Percentiles rank a stretch among this genome's conserved stretches.
These are phyloP conservation scores for Lysandra bellargus DNA, from an alignment of 2,888 invertebrate species.

Conservation along the genomic window DNA sequence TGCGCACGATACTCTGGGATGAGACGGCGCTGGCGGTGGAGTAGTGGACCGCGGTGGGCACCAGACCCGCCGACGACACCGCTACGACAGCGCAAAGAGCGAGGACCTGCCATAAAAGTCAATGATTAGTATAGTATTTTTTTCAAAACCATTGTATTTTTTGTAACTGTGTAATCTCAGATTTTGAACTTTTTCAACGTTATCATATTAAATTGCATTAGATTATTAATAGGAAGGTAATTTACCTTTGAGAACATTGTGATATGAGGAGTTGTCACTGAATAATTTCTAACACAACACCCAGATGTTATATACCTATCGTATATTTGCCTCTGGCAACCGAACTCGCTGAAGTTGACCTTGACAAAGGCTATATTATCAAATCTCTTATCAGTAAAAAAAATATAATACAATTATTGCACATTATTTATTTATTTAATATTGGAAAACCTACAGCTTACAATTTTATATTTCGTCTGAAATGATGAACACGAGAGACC, in stretches of 20 bases:
- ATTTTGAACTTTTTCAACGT: background rate
- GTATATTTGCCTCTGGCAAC: conserved; percentile 1
- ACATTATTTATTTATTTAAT: too few species aligned
- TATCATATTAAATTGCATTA: background rate
- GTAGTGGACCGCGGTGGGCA: conserved; percentile 58
- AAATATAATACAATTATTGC: background rate
- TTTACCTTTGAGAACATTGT: conserved; percentile 1
- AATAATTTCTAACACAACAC: background rate
- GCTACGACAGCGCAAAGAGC: conserved; percentile 54
- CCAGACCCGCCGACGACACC: conserved; percentile 51
- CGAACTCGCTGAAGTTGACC: background rate
- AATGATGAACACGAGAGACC: too few species aligned
- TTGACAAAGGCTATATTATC: background rate
- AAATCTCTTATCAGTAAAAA: background rate
- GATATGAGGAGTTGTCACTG: background rate
- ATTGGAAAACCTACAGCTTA: too few species aligned
- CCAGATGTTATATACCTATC: background rate
- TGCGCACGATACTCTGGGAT: conserved; percentile 62
- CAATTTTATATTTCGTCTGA: too few species aligned
- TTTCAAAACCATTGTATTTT: background rate
- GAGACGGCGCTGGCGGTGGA: conserved; percentile 56
- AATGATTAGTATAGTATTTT: background rate
- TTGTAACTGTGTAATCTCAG: background rate
- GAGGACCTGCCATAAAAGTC: conserved; percentile 41
- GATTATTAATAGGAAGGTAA: background rate